Base-by-base conservation (phyloP, 2,113 vertebrate genomes). In the Epinephelus cyanopodus region DNA sequence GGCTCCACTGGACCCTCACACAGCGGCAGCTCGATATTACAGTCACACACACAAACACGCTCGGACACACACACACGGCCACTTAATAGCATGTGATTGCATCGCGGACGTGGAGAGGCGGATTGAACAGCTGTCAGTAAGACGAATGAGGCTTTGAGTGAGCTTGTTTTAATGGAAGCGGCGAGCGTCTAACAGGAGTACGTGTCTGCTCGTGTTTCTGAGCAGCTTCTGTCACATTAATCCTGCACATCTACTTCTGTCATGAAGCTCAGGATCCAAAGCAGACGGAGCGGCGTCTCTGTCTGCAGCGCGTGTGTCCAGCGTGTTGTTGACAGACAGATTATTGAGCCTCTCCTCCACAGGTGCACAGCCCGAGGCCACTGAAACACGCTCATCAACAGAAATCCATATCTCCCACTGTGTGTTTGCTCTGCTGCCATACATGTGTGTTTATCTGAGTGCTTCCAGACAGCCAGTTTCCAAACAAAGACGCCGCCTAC, bases 361-460 rank as follows among this genome's bases (percentile, higher is more conserved):
- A 86, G 85, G 82, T 82, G 87, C 74, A 2, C 68, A 54, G 60
- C 76, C 83, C 15, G 8, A 81, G 84, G 82, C 56, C 12, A 33
- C 75, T 65, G 25, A 66, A 62, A 81, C 77, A 37, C 1, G 52
- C 61, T 42, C 77, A 79, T 90, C 79, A 67, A 56, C 80, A 83
- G 10, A 74, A 77, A 92, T 90, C 87, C 74, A 90, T 90, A 72
- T 65, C 77, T 72, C 80, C 67, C 29, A 0, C 70, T 27, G 81
- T 74, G 86, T 80, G 86, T 82, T 76, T 81, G 69, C 48, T 72
- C 47, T 48, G n/a, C 29, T 52, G 6, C 3, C 56, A 57, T 25
- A 33, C 58, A 18, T 3, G 71, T 81, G 74, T 83, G 68, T 82
- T 71, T 76, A 3, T 84, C 21, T 78, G 23, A 54, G 62, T 15